Evolutionary conservation across 1,140 invertebrate species (phyloP).

Genomic region (Drosophila pandora): DNA sequence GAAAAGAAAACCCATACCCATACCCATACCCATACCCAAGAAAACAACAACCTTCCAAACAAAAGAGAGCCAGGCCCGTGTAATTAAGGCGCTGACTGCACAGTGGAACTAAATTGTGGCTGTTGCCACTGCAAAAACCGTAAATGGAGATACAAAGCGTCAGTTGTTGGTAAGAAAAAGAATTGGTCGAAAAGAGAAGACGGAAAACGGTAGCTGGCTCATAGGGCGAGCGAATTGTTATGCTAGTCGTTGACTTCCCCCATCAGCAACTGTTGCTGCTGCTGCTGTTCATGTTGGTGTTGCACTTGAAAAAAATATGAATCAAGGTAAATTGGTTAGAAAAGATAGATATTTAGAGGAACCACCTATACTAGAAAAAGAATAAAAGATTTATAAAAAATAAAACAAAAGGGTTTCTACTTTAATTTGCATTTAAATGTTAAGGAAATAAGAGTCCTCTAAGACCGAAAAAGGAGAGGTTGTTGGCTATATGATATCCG

Average conservation of each 20-base stretch:
- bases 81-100: slow-evolving; percentile 53
- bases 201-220: slow-evolving; percentile 76
- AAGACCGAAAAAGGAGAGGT: too few relatives aligned
- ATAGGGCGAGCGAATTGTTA: slow-evolving; percentile 82
- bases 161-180: slow-evolving; percentile 8
- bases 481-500: too few relatives aligned
- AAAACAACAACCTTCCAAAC: slow-evolving; percentile 24
- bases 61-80: slow-evolving; percentile 43
- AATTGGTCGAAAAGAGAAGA: slow-evolving; percentile 43
- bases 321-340: not conserved
- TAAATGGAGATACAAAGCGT: slow-evolving; percentile 34
- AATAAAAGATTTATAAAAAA: not conserved
- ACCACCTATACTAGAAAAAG: not conserved
- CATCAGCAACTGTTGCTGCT: slow-evolving; percentile 41
- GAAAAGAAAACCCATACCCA: slow-evolving; percentile 53
- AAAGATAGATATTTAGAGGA: not conserved
- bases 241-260: slow-evolving; percentile 72
- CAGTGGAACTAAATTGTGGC: slow-evolving; percentile 78
- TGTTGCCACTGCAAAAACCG: slow-evolving; percentile 49
- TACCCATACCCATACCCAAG: not conserved
- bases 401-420: too few relatives aligned
- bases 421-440: too few relatives aligned
- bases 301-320: slow-evolving; percentile 21
- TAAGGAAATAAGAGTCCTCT: too few relatives aligned
- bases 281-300: not conserved